A percentile compares a stretch with the other conserved stretches of the same genome.
These are phyloP conservation scores for Anarrhichthys ocellatus DNA, from an alignment of 2,113 vertebrate species.

Conservation along the genomic window DNA sequence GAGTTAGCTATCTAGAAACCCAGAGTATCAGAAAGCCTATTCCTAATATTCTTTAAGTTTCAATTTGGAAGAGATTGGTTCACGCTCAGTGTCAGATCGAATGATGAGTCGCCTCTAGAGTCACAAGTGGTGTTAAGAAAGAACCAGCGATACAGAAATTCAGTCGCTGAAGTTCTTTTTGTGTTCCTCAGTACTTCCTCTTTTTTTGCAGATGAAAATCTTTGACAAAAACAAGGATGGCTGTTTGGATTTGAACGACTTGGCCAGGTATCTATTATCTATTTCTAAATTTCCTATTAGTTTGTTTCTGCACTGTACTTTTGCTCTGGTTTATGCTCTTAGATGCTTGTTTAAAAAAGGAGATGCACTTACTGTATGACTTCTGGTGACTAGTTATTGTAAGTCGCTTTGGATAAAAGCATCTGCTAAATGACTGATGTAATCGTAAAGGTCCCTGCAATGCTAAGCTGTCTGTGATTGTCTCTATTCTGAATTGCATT, in stretches of 20 bases:
- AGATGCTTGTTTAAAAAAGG: no score
- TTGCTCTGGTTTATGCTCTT: no score
- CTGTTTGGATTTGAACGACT: constrained; percentile 92
- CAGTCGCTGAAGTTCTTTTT: neutral
- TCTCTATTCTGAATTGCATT: neutral
- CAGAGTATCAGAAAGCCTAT: constrained; percentile 3
- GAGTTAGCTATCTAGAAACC: neutral
- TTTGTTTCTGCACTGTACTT: no score
- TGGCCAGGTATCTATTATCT: constrained; percentile 87
- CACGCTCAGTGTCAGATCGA: neutral
- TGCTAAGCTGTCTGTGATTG: neutral
- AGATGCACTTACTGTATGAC: no score
- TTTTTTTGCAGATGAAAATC: constrained; percentile 92
- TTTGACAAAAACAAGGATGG: constrained; percentile 98
- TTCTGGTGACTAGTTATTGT: no score
- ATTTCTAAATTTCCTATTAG: no score
- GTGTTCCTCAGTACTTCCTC: neutral
- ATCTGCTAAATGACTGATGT: no score
- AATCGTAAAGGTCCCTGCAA: constrained; percentile 81
- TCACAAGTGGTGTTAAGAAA: constrained; percentile 16
- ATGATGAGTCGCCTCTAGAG: neutral
- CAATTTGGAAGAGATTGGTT: constrained; percentile 24
- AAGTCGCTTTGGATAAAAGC: no score
- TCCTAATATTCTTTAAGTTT: neutral
- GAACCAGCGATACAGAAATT: neutral